phyloP scores from a whole-genome alignment of 2,888 invertebrate species.

The Conomelus anceps region DNA sequence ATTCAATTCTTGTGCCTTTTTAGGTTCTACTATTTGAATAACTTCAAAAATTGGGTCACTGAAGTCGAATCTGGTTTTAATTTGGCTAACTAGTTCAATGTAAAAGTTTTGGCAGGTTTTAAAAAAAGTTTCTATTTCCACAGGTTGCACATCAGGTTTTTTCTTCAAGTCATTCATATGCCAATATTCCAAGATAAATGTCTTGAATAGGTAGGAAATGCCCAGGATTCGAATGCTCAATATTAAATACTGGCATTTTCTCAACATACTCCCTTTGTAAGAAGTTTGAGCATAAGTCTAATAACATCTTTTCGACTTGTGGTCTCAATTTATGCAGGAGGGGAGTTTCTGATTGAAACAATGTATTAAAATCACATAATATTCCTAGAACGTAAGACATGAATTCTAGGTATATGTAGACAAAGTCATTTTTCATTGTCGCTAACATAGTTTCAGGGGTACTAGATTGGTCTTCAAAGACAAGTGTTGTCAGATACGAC shows the following conservation, averaged over 20 bases:
- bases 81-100: neutral
- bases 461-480: constrained; percentile 15
- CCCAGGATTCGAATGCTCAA: neutral
- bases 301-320: constrained; percentile 8
- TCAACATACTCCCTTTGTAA: neutral
- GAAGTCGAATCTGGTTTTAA: constrained; percentile 20
- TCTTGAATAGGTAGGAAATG: neutral
- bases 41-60: constrained; percentile 13
- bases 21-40: constrained; percentile 9
- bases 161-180: neutral
- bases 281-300: neutral
- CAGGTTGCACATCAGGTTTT: neutral
- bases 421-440: constrained; percentile 17
- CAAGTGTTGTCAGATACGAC: neutral
- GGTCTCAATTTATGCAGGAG: constrained; percentile 13
- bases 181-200: constrained; percentile 4
- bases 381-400: constrained; percentile 21
- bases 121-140: neutral
- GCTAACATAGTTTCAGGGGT: neutral
- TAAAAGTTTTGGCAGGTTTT: constrained; percentile 4
- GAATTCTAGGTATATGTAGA: constrained; percentile 14
- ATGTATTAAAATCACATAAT: constrained; percentile 19
- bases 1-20: constrained; percentile 1
- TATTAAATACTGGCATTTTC: neutral
- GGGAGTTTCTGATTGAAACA: constrained; percentile 17